A percentile compares a stretch with the other conserved stretches of the same genome.
Conservation (phyloP, 2,797 vertebrate species). For the Tapirus indicus region DNA sequence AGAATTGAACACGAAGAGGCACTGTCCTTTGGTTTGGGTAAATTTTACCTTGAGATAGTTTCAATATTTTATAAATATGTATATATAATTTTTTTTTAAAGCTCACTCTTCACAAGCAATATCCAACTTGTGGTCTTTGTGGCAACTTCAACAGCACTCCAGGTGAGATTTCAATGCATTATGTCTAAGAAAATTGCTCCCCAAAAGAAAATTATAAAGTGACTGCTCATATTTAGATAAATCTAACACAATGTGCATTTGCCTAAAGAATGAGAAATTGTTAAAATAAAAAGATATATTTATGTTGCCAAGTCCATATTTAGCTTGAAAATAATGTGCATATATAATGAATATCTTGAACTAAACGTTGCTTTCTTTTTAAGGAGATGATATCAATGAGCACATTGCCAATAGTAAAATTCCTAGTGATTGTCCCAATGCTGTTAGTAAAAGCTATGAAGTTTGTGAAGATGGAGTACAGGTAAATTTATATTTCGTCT, state of each 20-base stretch:
- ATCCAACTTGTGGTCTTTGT: conserved; percentile 83
- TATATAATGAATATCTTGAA: background rate
- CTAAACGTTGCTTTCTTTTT: conserved; percentile 56
- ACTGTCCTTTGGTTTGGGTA: background rate
- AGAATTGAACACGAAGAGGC: background rate
- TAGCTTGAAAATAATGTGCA: background rate
- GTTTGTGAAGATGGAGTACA: conserved; percentile 74
- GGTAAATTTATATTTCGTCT: conserved; percentile 48
- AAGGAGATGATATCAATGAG: conserved; percentile 72
- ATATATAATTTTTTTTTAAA: conserved; percentile 68
- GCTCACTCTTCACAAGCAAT: conserved; percentile 79
- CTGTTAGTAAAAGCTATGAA: conserved; percentile 42
- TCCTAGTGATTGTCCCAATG: conserved; percentile 60
- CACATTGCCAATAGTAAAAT: conserved; percentile 78
- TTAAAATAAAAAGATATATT: background rate
- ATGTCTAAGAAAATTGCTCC: background rate
- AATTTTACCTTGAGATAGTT: conserved; percentile 14
- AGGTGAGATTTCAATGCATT: conserved; percentile 62
- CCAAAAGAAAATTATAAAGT: background rate
- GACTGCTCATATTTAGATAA: background rate
- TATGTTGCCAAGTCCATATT: background rate
- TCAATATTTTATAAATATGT: conserved; percentile 48
- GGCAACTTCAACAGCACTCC: conserved; percentile 71
- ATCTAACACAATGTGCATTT: background rate
- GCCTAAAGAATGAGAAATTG: background rate